Conservation (phyloP, 2,797 vertebrate species). For the Sciaenops ocellatus region DNA sequence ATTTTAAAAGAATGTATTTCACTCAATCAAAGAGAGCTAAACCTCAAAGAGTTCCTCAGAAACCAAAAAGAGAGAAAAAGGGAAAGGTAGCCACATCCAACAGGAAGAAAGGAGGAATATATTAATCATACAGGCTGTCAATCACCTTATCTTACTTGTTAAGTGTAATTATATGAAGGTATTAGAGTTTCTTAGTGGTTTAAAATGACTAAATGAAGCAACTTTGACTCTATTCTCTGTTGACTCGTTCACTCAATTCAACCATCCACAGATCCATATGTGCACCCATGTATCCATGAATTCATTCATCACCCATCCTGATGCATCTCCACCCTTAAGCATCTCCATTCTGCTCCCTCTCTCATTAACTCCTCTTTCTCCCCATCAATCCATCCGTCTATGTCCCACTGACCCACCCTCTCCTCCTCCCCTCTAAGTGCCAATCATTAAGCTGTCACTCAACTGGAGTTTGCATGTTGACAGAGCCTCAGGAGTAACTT, state of each 20-base stretch:
- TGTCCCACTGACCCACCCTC: constrained; percentile 26
- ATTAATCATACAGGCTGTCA: not conserved
- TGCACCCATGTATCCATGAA: constrained; percentile 41
- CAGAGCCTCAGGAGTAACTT: constrained; percentile 42
- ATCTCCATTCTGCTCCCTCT: constrained; percentile 57
- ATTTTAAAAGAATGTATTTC: not conserved
- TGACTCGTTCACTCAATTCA: constrained; percentile 49
- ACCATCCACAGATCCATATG: constrained; percentile 52
- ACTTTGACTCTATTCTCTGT: constrained; percentile 24
- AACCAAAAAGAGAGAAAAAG: not conserved
- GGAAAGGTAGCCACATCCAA: not conserved
- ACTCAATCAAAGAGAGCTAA: not conserved
- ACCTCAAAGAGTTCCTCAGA: not conserved
- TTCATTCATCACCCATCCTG: constrained; percentile 62
- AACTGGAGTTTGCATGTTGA: constrained; percentile 64
- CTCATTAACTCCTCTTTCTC: constrained; percentile 71
- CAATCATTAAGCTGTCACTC: constrained; percentile 79
- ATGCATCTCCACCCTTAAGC: constrained; percentile 48
- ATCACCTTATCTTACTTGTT: not conserved
- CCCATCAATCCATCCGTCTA: constrained; percentile 62
- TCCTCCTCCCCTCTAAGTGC: constrained; percentile 63
- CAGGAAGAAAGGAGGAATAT: not conserved
- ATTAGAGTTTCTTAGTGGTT: not conserved
- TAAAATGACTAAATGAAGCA: constrained; percentile 6
- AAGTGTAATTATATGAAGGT: not conserved